A percentile compares a stretch with the other conserved stretches of the same genome.
Evolutionary conservation across 2,113 vertebrate genomes (phyloP).

Genomic region (Serinus canaria): DNA sequence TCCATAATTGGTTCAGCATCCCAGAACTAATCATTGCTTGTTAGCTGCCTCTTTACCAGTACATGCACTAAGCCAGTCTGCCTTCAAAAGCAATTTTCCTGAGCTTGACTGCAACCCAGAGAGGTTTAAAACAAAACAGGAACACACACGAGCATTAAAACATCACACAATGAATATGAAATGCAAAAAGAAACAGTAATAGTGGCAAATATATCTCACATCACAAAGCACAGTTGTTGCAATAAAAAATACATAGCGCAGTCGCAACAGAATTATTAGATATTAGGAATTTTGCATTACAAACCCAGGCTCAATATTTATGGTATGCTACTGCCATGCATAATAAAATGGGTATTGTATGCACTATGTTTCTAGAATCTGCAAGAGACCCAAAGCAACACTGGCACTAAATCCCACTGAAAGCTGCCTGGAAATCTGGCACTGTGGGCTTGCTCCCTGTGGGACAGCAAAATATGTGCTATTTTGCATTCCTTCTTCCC

Average conservation of each 20-base stretch:
- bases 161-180: background rate
- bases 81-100: background rate
- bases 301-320: conserved; percentile 15
- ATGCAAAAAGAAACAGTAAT: conserved; percentile 41
- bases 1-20: background rate
- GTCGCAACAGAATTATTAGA: conserved; percentile 42
- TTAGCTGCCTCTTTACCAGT: background rate
- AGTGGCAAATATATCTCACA: conserved; percentile 42
- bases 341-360: background rate
- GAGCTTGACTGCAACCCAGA: background rate
- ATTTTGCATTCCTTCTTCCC: background rate
- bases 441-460: background rate
- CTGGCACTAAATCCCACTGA: background rate
- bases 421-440: background rate
- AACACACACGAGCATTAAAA: background rate
- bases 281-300: conserved; percentile 9
- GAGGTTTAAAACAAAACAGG: background rate
- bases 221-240: background rate
- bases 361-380: background rate
- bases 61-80: background rate
- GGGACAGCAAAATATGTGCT: background rate
- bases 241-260: conserved; percentile 25
- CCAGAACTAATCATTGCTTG: background rate
- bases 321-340: background rate
- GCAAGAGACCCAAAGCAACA: background rate